Evolutionary conservation across 2,797 vertebrate species (phyloP).

Genomic region (Cyclura pinguis): DNA sequence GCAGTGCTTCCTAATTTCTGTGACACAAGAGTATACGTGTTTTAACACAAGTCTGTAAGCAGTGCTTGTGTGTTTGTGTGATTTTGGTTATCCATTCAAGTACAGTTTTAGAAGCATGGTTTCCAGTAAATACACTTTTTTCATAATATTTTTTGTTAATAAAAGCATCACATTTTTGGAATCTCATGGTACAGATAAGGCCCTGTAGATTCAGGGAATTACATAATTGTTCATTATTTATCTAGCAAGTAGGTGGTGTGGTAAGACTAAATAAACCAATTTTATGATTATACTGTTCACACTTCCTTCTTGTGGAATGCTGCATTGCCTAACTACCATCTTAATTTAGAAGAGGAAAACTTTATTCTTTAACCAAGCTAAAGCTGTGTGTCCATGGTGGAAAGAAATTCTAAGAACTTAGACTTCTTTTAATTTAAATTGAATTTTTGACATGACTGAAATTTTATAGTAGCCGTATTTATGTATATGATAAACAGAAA

Average conservation of each 20-base stretch:
- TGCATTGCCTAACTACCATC: background rate
- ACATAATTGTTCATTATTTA: background rate
- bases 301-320: background rate
- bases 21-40: background rate
- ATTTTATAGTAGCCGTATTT: background rate
- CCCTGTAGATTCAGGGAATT: background rate
- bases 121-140: conserved; percentile 5
- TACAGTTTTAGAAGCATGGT: background rate
- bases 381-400: background rate
- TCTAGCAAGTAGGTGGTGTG: background rate
- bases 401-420: background rate
- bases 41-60: background rate
- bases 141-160: conserved; percentile 3
- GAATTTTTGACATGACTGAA: background rate
- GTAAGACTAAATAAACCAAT: background rate
- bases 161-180: background rate
- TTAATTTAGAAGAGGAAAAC: background rate
- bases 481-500: background rate
- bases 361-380: background rate
- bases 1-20: background rate
- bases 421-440: background rate
- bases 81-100: conserved; percentile 3
- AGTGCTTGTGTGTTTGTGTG: background rate
- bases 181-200: background rate
- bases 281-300: background rate